phyloP scores from a whole-genome alignment of 2,113 vertebrate genomes.

The Nipponia nippon region DNA sequence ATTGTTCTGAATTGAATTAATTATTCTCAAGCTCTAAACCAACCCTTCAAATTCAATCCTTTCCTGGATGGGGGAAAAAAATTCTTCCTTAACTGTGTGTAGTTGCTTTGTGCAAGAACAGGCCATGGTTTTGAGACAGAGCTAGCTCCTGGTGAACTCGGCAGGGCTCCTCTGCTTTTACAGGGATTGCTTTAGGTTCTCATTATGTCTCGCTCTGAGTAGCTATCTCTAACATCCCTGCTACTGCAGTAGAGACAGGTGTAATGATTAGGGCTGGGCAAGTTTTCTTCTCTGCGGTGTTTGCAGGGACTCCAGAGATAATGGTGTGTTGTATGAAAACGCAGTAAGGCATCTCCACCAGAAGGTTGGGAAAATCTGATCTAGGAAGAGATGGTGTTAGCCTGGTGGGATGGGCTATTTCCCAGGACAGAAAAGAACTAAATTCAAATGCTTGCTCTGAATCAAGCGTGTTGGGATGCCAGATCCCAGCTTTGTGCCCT shows the following conservation, averaged over 20 bases:
- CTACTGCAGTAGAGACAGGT: neutral
- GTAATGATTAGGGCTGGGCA: neutral
- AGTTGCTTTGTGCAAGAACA: neutral
- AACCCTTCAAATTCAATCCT: neutral
- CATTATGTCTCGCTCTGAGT: accelerated
- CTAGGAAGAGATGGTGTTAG: neutral
- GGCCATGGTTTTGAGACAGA: neutral
- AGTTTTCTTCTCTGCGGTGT: neutral
- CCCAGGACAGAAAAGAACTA: neutral
- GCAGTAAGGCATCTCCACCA: neutral
- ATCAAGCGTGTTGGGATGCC: neutral
- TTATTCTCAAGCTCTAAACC: neutral
- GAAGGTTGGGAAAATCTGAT: neutral
- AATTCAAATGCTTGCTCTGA: neutral
- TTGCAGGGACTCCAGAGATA: neutral
- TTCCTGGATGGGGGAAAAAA: neutral
- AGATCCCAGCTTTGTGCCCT: neutral
- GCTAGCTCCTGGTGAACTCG: neutral
- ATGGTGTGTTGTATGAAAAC: neutral
- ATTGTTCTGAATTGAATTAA: neutral
- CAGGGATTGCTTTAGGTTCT: neutral
- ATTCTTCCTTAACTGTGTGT: neutral
- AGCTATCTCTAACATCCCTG: neutral
- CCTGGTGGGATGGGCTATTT: neutral
- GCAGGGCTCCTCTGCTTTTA: neutral